Evolutionary conservation across 2,888 invertebrate species (phyloP), one percentile per base, ranked within the genome.

Genomic region (Fragum sueziense): DNA sequence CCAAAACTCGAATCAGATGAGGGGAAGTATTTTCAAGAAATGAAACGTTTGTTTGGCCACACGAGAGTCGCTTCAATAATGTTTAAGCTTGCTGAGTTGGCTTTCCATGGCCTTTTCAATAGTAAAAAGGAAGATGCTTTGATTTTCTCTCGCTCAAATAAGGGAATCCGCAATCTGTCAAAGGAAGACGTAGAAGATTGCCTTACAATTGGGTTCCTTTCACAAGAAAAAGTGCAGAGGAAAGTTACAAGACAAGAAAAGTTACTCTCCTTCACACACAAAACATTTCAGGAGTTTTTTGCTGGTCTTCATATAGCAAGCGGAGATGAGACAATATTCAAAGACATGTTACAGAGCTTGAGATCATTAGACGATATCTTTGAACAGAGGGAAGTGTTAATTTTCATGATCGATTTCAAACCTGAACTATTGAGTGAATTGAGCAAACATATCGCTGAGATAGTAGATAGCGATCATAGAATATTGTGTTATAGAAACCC

Each of bases 261-360:
- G 20, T 11, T 69, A 4, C 27, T 37, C 14, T 9, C 27, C 2
- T 69, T 69, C 29, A 9, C 51, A 20, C 69, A 69, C 51, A 69
- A 69, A 29, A 51, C 69, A 27, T 52, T 27, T 51, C 69, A 69
- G 29, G 69, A 69, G 9, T 69, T 51, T 22, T 29, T 69, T 31
- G 52, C 69, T 14, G 69, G 51, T 1, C 3, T 69, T 3, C 41
- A 41, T 51, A 27, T 69, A 3, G 41, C 69, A 17, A 29, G 20
- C 22, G 20, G n/a, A 14, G n/a, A 37, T 37, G 37, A 37, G 37
- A 37, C 7, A 6, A 14, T 37, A 37, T 37, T 37, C 14, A 37
- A 14, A 37, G 37, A 6, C 6, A 37, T 14, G 14, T 37, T 37
- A 14, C 6, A 14, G 6, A 14, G 37, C 37, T 14, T 37, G 14